Conservation (phyloP, 2,797 vertebrate species). For the Ptychobarbus kaznakovi region DNA sequence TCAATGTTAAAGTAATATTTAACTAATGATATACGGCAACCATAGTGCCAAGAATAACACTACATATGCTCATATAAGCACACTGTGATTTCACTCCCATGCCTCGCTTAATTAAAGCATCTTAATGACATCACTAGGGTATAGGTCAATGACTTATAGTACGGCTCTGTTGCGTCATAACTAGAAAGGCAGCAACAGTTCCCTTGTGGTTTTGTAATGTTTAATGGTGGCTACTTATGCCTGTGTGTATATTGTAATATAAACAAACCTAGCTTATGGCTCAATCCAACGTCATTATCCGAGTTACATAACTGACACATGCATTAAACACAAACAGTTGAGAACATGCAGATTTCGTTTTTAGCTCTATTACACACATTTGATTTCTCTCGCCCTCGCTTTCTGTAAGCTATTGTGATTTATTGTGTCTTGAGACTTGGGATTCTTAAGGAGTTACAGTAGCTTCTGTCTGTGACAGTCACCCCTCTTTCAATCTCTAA, state of each 20-base stretch:
- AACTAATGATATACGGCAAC: constrained; percentile 5
- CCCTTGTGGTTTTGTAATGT: constrained; percentile 7
- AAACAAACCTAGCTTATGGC: constrained; percentile 24
- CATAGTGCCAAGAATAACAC: constrained; percentile 6
- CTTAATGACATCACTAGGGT: constrained; percentile 1
- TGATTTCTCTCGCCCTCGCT: background rate
- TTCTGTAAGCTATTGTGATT: constrained; percentile 16
- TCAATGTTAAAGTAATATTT: constrained; percentile 19
- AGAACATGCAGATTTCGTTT: constrained; percentile 40
- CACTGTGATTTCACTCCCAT: background rate
- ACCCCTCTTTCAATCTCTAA: background rate
- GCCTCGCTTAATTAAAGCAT: background rate
- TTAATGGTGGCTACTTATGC: background rate
- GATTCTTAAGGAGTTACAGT: constrained; percentile 9
- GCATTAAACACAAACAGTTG: constrained; percentile 25
- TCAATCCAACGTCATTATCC: constrained; percentile 3
- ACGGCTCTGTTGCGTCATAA: background rate
- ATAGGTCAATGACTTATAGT: constrained; percentile 10
- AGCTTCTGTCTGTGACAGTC: constrained; percentile 17
- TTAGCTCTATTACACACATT: constrained; percentile 10
- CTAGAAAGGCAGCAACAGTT: background rate
- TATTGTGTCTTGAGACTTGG: background rate
- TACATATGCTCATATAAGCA: background rate
- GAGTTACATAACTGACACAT: background rate
- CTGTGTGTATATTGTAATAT: constrained; percentile 40